Evolutionary conservation across 37 sponge, comb jelly and placozoan species (phyloP).

Genomic region (Haliclona indistincta): DNA sequence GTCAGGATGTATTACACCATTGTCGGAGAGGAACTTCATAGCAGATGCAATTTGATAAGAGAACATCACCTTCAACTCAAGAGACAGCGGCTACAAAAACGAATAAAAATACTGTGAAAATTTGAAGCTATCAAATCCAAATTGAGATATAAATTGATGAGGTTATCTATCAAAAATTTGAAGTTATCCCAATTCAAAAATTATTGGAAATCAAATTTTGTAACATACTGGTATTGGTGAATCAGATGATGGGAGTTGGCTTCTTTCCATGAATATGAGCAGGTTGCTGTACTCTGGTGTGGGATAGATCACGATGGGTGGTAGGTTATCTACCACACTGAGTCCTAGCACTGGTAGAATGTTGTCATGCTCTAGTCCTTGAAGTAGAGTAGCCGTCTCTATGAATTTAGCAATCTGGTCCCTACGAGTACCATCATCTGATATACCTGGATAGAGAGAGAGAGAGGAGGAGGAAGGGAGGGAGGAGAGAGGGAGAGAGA

Average conservation of each 20-base stretch:
- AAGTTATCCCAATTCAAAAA: too few relatives aligned
- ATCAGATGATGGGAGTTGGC: slow-evolving; percentile 21
- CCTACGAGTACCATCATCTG: slow-evolving; percentile 32
- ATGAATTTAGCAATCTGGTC: slow-evolving; percentile 70
- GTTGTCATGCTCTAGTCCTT: slow-evolving; percentile 59
- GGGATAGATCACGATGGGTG: slow-evolving; percentile 70
- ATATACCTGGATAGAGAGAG: slow-evolving; percentile 21
- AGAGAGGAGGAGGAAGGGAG: too few relatives aligned
- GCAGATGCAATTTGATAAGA: slow-evolving; percentile 55
- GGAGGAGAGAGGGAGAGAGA: too few relatives aligned
- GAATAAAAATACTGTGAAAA: too few relatives aligned
- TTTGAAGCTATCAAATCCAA: not conserved
- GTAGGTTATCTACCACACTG: slow-evolving; percentile 69
- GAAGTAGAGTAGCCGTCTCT: slow-evolving; percentile 50
- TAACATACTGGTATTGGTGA: too few relatives aligned
- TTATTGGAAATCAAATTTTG: too few relatives aligned
- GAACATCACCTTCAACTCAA: slow-evolving; percentile 32
- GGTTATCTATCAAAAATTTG: too few relatives aligned
- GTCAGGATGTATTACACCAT: slow-evolving; percentile 73
- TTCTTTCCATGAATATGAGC: slow-evolving; percentile 49
- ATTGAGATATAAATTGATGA: not conserved
- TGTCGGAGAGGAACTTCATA: slow-evolving; percentile 60
- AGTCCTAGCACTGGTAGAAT: slow-evolving; percentile 47
- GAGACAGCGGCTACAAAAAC: slow-evolving; percentile 39
- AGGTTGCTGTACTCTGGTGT: slow-evolving; percentile 58